Evolutionary conservation across 2,888 invertebrate species (phyloP).

Genomic region (Onchidella celtica): DNA sequence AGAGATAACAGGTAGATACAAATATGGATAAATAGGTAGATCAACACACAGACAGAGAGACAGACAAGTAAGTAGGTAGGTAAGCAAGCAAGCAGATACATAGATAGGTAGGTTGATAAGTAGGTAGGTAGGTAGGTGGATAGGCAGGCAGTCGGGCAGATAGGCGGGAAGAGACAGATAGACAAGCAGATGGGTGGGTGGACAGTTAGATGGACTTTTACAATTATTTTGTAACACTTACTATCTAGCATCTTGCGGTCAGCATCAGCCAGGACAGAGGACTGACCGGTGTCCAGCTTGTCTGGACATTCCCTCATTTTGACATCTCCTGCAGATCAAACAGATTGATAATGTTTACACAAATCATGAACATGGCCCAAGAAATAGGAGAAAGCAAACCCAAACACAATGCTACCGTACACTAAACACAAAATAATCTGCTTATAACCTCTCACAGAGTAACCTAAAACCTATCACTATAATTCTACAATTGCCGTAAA

Average conservation of each 20-base stretch:
- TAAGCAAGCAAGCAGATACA: not conserved
- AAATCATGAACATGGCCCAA: too few species aligned
- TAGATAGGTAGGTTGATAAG: not conserved
- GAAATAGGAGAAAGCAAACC: too few species aligned
- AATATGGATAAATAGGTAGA: too few species aligned
- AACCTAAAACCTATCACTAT: too few species aligned
- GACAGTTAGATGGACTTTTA: not conserved
- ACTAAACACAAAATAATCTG: too few species aligned
- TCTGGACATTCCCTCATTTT: slow-evolving; percentile 23
- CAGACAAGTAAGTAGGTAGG: not conserved
- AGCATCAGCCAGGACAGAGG: slow-evolving; percentile 49
- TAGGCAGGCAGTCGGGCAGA: not conserved
- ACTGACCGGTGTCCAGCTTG: slow-evolving; percentile 12
- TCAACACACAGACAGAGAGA: not conserved
- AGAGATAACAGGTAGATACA: not conserved
- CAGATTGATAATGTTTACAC: too few species aligned
- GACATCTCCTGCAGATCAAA: slow-evolving; percentile 32
- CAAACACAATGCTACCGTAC: too few species aligned
- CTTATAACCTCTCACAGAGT: too few species aligned
- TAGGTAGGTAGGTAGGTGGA: not conserved
- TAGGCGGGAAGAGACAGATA: not conserved
- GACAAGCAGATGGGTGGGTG: not conserved
- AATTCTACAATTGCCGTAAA: too few species aligned
- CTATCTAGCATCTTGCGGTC: slow-evolving; percentile 59
- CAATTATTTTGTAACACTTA: slow-evolving; percentile 42